Base-by-base conservation (phyloP, 2,888 invertebrate species). In the Pheosia tremula region DNA sequence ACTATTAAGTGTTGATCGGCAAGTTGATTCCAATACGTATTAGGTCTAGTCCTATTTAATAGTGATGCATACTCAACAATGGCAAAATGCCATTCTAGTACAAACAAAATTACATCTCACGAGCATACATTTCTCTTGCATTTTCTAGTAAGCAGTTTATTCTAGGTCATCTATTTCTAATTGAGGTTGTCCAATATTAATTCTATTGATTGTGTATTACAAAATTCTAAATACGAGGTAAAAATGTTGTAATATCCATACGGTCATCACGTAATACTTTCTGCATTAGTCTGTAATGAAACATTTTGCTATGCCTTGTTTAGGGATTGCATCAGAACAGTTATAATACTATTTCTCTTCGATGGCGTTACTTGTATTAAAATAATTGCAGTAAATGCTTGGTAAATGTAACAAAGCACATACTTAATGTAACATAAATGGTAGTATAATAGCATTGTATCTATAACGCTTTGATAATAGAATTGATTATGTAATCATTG, bases 371-470 rank as follows among this genome's bases (percentile, higher is more conserved):
- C 24, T 24, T 24, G 2, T 24, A 79, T 79, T 80, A 79, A 80
- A 82, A 80, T 84, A 82, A 82, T 78, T 69, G 75, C 74, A 64
- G 73, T 71, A 79, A 79, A 76, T 24, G 24, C 24, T 24, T 24
- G 24, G 24, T 24, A 24, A 24, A 24, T 24, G 24, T 68, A 72
- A 70, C 68, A 62, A 68, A 72, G 67, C 68, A 70, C 62, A 61
- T 66, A 66, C 67, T 59, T 41, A 3, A 13, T 41, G 65, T 75
- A 77, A 74, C 57, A 65, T 74, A 75, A 76, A 72, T 47, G 69
- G 53, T 63, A 70, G 61, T 71, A 72, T 75, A 78, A 75, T 74
- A 24, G 24, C 24, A 24, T 24, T 24, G 24, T 24, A 24, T 24
- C 2, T 24, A 24, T 24, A 24, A 24, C 0, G 24, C 0, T 24